Evolutionary conservation across 2,113 vertebrate genomes (phyloP).

Genomic region (Bambusicola thoracicus): DNA sequence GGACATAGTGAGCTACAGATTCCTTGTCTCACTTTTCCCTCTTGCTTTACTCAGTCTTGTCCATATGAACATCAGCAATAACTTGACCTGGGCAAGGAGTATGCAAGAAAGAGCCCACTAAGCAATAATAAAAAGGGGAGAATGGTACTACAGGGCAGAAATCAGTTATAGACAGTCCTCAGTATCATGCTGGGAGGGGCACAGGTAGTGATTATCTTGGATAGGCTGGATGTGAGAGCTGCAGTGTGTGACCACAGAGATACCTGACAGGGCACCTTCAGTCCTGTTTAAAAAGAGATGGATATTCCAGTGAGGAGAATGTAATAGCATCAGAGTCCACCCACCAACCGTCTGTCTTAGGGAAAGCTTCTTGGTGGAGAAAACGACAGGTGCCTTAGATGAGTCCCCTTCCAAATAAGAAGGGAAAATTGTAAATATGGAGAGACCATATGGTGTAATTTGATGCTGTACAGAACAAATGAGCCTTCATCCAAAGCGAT

Average conservation of each 20-base stretch:
- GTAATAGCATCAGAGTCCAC: neutral
- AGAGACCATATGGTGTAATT: neutral
- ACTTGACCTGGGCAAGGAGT: neutral
- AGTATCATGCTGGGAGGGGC: neutral
- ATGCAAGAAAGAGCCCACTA: neutral
- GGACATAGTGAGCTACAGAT: neutral
- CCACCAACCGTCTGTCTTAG: neutral
- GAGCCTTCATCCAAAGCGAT: neutral
- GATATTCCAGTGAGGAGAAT: neutral
- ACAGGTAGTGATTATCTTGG: neutral
- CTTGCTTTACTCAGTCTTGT: fast-evolving
- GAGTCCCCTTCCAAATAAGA: neutral
- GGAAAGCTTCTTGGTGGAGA: neutral
- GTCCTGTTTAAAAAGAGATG: neutral
- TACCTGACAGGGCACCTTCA: neutral
- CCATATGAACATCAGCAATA: neutral
- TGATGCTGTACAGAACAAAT: neutral
- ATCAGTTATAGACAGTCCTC: neutral
- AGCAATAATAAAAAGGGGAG: neutral
- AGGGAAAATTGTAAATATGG: neutral
- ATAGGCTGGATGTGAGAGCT: neutral
- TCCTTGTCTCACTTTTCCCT: neutral
- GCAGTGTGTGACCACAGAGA: neutral
- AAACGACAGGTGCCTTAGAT: neutral
- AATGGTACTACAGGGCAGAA: neutral